Percentiles rank a stretch among this genome's conserved stretches.
phyloP scores from a whole-genome alignment of 2,888 invertebrate species.

The Tinea pellionella region DNA sequence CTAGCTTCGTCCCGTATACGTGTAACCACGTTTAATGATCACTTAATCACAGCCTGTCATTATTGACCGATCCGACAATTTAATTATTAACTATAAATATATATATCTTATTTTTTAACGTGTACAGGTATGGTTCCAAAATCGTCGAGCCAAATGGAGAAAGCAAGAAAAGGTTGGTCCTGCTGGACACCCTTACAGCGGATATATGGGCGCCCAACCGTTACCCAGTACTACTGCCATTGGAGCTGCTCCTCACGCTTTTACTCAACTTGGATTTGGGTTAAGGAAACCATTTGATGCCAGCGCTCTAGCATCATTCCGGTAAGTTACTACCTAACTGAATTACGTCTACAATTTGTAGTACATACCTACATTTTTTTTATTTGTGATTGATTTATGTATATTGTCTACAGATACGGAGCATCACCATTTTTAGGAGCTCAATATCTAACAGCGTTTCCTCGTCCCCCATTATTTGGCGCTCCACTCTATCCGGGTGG shows the following conservation, averaged over 20 bases:
- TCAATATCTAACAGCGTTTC: conserved; percentile 50
- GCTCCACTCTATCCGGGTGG: conserved; percentile 57
- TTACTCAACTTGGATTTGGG: conserved; percentile 80
- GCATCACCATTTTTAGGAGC: conserved; percentile 51
- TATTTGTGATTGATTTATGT: too few species aligned
- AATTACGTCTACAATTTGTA: too few species aligned
- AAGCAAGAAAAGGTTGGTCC: conserved; percentile 95
- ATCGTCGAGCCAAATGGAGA: conserved; percentile 91
- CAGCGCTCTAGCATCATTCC: conserved; percentile 75
- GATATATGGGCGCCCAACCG: conserved; percentile 76
- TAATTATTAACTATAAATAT: conserved; percentile 3
- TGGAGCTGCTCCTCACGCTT: conserved; percentile 78
- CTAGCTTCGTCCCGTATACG: conserved; percentile 23
- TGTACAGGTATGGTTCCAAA: conserved; percentile 92
- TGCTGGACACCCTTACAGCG: conserved; percentile 90
- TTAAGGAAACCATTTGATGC: conserved; percentile 79
- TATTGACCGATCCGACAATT: conserved; percentile 10
- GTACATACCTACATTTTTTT: too few species aligned
- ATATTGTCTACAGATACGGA: conserved; percentile 43
- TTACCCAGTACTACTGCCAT: conserved; percentile 75
- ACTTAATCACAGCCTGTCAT: conserved; percentile 36
- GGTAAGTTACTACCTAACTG: conserved; percentile 47
- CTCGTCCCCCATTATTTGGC: conserved; percentile 49
- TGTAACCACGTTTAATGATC: conserved; percentile 47
- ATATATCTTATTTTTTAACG: not conserved